phyloP scores from a whole-genome alignment of 2,888 invertebrate species.

The Mesochorus sp. region DNA sequence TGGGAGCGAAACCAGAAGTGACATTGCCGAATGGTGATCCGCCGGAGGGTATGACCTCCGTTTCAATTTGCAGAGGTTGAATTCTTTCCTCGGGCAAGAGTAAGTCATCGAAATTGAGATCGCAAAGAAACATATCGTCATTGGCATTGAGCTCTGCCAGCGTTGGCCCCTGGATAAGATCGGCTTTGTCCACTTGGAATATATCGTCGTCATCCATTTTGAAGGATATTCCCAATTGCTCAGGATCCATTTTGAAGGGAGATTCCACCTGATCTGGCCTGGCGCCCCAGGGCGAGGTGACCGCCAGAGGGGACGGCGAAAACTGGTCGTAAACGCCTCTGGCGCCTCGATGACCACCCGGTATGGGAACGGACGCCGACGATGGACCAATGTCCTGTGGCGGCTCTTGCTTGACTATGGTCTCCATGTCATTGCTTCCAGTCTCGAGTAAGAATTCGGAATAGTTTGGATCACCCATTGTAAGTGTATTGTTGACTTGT shows the following conservation, averaged over 20 bases:
- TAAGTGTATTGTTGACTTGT: neutral
- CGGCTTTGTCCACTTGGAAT: conserved; percentile 94
- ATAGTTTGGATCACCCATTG: conserved; percentile 75
- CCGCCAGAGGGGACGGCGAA: conserved; percentile 77
- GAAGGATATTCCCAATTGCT: conserved; percentile 82
- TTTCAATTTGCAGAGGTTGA: conserved; percentile 70
- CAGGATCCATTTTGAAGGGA: conserved; percentile 76
- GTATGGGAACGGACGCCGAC: conserved; percentile 79
- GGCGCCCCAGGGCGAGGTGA: conserved; percentile 82
- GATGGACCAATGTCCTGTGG: conserved; percentile 75
- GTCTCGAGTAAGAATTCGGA: conserved; percentile 72
- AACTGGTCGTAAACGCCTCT: conserved; percentile 79
- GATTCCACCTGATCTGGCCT: conserved; percentile 81
- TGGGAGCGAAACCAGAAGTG: conserved; percentile 71
- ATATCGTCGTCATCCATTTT: conserved; percentile 95
- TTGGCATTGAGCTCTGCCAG: conserved; percentile 93
- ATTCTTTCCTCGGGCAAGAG: conserved; percentile 87
- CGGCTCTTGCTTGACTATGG: conserved; percentile 75
- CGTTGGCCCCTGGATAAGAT: conserved; percentile 92
- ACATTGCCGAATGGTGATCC: conserved; percentile 70
- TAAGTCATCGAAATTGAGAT: conserved; percentile 93
- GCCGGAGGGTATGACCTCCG: conserved; percentile 55
- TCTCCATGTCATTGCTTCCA: conserved; percentile 71
- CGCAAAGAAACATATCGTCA: conserved; percentile 91
- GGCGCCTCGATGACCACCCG: conserved; percentile 76